Evolutionary conservation across 2,797 vertebrate species (phyloP), one percentile per base, ranked within the genome.

Genomic region (Diglossa cyanea): DNA sequence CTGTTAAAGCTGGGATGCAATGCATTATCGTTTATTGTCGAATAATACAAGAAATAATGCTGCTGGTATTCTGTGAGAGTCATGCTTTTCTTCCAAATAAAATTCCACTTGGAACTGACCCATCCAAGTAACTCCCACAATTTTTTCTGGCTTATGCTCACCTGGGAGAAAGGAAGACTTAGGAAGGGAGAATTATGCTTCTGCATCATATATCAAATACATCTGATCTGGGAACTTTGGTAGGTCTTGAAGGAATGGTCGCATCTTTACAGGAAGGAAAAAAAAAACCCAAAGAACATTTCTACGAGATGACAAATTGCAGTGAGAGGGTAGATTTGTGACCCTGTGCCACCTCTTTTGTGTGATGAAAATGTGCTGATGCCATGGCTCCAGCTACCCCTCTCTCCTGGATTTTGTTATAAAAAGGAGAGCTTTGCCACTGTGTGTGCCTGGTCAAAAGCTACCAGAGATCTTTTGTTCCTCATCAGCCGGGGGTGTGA

Each of bases 1-100:
- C 86, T 86, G 51, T 86, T 83, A 88, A 91, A 88, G 17, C 35
- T 25, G 17, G n/a, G 45, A 55, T 88, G 55, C 45, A 89, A 60
- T 30, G 17, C 37, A 37, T 86, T 91, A 26, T 42, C 42, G 7
- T 60, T 86, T 65, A 54, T 83, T 87, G 42, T 72, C 39, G 61
- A 86, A 76, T 17, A 88, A 71, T 47, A 45, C 33, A 67, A 65
- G 48, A 90, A 90, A 67, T 81, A 88, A 62, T 73, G 42, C 44
- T 73, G 58, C 40, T 0, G 0, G 9, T 78, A 66, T 68, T 88
- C 40, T 88, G 44, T 73, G 51, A 90, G 66, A 94, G 61, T 86
- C 0, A 0, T 35, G 35, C 25, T 60, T 91, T 91, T 80, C 62
- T 86, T 81, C 86, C 58, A 84, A 77, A 61, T 62, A 71, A 86